Conservation (phyloP, 2,113 vertebrate species). For the Cyanoliseus patagonus region DNA sequence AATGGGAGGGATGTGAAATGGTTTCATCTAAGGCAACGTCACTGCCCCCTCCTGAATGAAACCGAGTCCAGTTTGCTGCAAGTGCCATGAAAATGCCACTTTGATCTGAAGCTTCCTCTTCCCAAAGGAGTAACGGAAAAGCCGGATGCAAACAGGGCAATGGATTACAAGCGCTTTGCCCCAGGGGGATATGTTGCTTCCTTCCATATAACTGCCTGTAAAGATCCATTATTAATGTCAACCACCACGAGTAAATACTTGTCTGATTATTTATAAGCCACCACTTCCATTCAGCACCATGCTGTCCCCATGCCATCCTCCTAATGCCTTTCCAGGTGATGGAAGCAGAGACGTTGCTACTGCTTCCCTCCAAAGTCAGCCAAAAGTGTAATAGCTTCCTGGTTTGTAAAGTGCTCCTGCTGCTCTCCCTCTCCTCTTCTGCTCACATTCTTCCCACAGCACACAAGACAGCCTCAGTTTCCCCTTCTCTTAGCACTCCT, state of each 20-base stretch:
- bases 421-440: neutral
- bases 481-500: neutral
- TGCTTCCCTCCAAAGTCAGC: neutral
- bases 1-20: neutral
- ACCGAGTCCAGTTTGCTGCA: neutral
- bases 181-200: conserved; percentile 17
- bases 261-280: neutral
- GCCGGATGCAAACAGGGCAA: neutral
- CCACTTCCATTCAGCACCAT: neutral
- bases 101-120: neutral
- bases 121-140: neutral
- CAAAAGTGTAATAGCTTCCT: neutral
- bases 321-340: neutral
- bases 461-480: neutral
- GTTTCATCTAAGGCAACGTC: conserved; percentile 48
- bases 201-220: neutral
- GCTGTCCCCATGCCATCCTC: neutral
- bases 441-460: neutral
- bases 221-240: conserved; percentile 37
- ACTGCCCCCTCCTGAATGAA: conserved; percentile 16
- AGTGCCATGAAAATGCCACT: neutral
- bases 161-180: neutral
- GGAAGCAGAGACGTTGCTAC: neutral
- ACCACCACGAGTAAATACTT: neutral
- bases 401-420: neutral